Evolutionary conservation across 2,888 invertebrate species (phyloP).

Genomic region (Polyommatus iphigenia): DNA sequence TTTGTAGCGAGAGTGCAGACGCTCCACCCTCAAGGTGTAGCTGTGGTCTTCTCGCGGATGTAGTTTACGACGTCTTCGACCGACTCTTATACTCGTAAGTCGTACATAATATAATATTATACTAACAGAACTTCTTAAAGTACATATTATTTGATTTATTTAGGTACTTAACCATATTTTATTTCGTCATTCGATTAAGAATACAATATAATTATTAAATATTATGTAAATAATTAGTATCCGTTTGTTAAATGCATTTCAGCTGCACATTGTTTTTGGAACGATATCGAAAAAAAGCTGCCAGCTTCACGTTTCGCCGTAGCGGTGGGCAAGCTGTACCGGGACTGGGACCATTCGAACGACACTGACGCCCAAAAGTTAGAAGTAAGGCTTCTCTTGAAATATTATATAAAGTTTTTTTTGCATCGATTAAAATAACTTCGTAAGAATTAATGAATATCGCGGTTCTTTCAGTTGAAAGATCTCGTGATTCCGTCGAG

Average conservation of each 20-base stretch:
- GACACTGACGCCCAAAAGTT: constrained; percentile 54
- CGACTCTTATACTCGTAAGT: too few species aligned
- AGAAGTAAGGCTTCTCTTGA: constrained; percentile 47
- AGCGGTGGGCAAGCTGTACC: constrained; percentile 60
- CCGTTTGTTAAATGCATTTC: constrained; percentile 9
- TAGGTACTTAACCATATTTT: too few species aligned
- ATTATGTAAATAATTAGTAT: too few species aligned
- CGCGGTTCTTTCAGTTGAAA: constrained; percentile 8
- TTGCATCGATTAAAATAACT: neutral
- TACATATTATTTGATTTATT: too few species aligned
- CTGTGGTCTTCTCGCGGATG: too few species aligned
- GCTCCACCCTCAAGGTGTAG: too few species aligned
- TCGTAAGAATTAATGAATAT: neutral
- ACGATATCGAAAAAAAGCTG: constrained; percentile 44
- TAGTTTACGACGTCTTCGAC: too few species aligned
- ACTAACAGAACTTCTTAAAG: too few species aligned
- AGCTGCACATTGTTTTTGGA: constrained; percentile 69
- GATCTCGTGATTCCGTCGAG: constrained; percentile 52
- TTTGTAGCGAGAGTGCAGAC: too few species aligned
- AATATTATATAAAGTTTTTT: neutral
- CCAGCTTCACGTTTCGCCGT: constrained; percentile 52
- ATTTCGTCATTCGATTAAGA: too few species aligned
- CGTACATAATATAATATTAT: too few species aligned
- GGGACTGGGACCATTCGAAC: constrained; percentile 51
- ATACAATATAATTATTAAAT: too few species aligned